Conservation (phyloP, 2,113 vertebrate species). For the Halichoeres trimaculatus region DNA sequence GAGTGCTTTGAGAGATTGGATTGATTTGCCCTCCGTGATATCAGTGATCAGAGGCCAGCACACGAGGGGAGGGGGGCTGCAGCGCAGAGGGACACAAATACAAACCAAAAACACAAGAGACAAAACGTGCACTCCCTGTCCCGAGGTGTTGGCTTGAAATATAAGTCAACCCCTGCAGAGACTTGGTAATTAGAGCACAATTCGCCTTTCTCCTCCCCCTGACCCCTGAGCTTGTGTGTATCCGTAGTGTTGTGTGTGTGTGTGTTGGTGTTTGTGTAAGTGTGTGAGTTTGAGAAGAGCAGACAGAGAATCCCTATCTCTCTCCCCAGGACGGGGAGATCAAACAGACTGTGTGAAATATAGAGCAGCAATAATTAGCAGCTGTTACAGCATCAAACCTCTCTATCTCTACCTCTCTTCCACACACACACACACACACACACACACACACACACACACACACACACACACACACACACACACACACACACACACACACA, state of each 20-base stretch:
- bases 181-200: slow-evolving; percentile 67
- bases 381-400: slow-evolving; percentile 82
- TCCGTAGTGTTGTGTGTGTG: slow-evolving; percentile 10
- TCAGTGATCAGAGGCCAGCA: slow-evolving; percentile 56
- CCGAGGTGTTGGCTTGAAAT: slow-evolving; percentile 50
- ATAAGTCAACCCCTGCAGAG: slow-evolving; percentile 57
- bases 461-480: slow-evolving; percentile 29
- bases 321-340: slow-evolving; percentile 78
- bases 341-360: slow-evolving; percentile 84
- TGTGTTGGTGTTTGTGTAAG: slow-evolving; percentile 7
- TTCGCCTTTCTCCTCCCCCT: slow-evolving; percentile 63
- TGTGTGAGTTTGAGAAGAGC: slow-evolving; percentile 50
- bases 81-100: slow-evolving; percentile 47
- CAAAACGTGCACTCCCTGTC: slow-evolving; percentile 38
- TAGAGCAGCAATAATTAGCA: slow-evolving; percentile 85
- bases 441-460: slow-evolving; percentile 24
- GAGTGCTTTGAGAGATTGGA: slow-evolving; percentile 76
- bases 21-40: slow-evolving; percentile 75
- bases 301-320: slow-evolving; percentile 65
- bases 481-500: slow-evolving; percentile 31
- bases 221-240: slow-evolving; percentile 60
- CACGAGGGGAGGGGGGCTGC: slow-evolving; percentile 9
- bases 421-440: slow-evolving; percentile 10
- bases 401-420: slow-evolving; percentile 60
- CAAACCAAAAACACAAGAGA: slow-evolving; percentile 53